Evolutionary conservation across 2,797 vertebrate species (phyloP).

Genomic region (Bradypodion pumilum): DNA sequence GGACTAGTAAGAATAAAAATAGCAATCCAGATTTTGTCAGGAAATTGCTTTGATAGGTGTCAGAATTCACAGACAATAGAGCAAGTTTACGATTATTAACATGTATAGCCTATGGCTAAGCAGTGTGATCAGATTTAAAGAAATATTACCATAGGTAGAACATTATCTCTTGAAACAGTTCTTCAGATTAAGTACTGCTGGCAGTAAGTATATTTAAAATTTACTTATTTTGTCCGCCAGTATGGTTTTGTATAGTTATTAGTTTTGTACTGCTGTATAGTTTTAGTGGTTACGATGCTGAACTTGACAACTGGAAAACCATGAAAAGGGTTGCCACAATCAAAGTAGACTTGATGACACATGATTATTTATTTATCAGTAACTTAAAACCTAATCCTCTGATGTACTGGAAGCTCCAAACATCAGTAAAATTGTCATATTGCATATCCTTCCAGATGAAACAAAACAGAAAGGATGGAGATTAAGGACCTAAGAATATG

Average conservation of each 20-base stretch:
- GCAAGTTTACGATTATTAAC: not conserved
- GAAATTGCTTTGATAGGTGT: slow-evolving; percentile 18
- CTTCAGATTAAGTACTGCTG: not conserved
- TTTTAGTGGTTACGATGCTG: too few species aligned
- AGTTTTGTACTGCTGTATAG: not conserved
- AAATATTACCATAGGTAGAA: not conserved
- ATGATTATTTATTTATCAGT: too few species aligned
- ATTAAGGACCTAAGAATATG: not conserved
- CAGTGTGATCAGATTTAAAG: not conserved
- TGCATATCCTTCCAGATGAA: not conserved
- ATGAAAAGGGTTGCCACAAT: too few species aligned
- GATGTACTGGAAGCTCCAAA: not conserved
- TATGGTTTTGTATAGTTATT: too few species aligned
- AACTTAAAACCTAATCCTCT: not conserved
- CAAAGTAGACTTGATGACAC: too few species aligned
- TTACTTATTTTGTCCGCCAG: too few species aligned
- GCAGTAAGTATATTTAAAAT: not conserved
- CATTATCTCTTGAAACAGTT: not conserved
- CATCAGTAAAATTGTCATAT: not conserved
- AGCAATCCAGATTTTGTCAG: slow-evolving; percentile 10
- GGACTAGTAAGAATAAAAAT: slow-evolving; percentile 16
- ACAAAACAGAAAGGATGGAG: not conserved
- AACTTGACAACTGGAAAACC: too few species aligned
- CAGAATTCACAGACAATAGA: slow-evolving; percentile 24
- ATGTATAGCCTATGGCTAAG: not conserved